These are phyloP conservation scores for Tragulus kanchil DNA, from an alignment of 2,113 vertebrate species.

Conservation along the genomic window DNA sequence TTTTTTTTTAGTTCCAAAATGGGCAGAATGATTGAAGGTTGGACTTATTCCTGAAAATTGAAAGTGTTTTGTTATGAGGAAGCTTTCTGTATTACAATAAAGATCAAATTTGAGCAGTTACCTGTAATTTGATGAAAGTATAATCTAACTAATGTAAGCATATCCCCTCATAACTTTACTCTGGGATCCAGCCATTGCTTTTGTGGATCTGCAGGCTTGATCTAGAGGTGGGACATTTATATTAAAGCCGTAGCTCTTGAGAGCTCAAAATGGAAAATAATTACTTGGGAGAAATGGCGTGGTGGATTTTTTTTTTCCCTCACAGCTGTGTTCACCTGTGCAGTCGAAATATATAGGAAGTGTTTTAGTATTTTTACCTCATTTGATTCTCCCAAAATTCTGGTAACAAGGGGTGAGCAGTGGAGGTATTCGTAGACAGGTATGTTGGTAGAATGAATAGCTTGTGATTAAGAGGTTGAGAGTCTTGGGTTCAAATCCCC, in stretches of 20 bases:
- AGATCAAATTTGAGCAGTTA: slow-evolving; percentile 69
- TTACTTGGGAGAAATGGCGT: slow-evolving; percentile 50
- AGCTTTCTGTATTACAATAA: slow-evolving; percentile 55
- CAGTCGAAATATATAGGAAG: slow-evolving; percentile 36
- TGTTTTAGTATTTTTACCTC: slow-evolving; percentile 45
- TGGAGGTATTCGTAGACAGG: slow-evolving; percentile 20
- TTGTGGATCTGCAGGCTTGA: slow-evolving; percentile 30
- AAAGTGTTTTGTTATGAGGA: slow-evolving; percentile 59
- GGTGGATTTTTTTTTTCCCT: neutral
- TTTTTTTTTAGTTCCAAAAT: slow-evolving; percentile 16
- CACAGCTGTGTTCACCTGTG: neutral
- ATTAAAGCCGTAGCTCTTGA: slow-evolving; percentile 55
- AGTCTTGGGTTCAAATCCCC: neutral
- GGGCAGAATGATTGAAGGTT: slow-evolving; percentile 44
- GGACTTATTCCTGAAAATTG: slow-evolving; percentile 52
- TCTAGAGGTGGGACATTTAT: slow-evolving; percentile 47
- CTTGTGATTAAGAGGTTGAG: neutral
- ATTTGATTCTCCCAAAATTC: slow-evolving; percentile 20
- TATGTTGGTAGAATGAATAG: neutral
- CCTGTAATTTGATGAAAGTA: slow-evolving; percentile 40
- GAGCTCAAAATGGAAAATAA: slow-evolving; percentile 52
- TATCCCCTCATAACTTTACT: slow-evolving; percentile 65
- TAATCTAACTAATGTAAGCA: slow-evolving; percentile 51
- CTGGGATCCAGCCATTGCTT: slow-evolving; percentile 60
- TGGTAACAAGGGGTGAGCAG: slow-evolving; percentile 27